Base-by-base conservation (phyloP, 2,888 invertebrate species). In the Erannis defoliaria region DNA sequence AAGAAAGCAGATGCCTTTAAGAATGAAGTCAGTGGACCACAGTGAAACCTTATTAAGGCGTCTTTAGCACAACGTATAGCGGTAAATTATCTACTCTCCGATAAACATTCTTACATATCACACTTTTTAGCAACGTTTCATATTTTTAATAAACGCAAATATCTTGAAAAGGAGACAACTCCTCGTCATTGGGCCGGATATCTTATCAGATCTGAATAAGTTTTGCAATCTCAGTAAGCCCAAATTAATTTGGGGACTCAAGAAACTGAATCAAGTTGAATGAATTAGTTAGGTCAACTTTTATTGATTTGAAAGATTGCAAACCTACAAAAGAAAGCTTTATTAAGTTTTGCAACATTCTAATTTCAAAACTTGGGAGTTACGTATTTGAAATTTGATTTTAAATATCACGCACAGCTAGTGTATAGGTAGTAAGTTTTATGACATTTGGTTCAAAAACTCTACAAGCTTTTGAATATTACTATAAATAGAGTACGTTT, bases 31-130 rank as follows among this genome's bases (percentile, higher is more conserved):
- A 61, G 70, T 71, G 74, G 70, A 74, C 70, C 70, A 74, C 71
- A 71, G 70, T 71, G 78, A 81, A 81, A 75, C 76, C 80, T 78
- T 79, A 76, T 68, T 68, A 77, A 73, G 72, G 71, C 64, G 69
- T 69, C 62, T 71, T 74, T 73, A 71, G 65, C 70, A 72, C 73
- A 66, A 70, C 71, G 69, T 70, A 71, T 77, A 80, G 75, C 76
- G 76, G 75, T 67, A 56, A 43, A 72, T 56, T 62, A 64, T 63
- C 54, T 43, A 53, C 49, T 60, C 38, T 38, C 5, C 42, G 46
- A 46, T 61, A 61, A 50, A 38, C 33, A 56, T 38, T 38, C 55
- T 59, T 49, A 46, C 55, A 65, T 56, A 26, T 57, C 48, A 53
- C 33, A 38, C 8, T 50, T 50, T 45, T 40, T 50, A 40, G 14